Conservation (phyloP, 2,797 vertebrate genomes). For the Ctenopoma kingsleyae region DNA sequence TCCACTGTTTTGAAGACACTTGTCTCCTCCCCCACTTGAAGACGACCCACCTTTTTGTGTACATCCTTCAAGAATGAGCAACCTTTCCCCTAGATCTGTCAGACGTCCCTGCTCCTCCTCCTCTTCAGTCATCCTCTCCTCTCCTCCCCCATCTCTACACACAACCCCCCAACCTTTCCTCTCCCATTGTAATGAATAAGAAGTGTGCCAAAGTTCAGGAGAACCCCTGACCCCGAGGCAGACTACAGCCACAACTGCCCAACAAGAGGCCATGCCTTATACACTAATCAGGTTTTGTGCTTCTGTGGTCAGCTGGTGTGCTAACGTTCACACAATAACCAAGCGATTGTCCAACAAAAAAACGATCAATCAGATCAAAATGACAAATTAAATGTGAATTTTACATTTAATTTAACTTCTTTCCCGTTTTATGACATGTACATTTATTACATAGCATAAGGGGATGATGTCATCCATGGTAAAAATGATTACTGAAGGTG, state of each 20-base stretch:
- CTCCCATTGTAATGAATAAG: slow-evolving; percentile 49
- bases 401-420: background rate
- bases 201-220: slow-evolving; percentile 80
- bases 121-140: slow-evolving; percentile 28
- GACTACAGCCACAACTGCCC: slow-evolving; percentile 18
- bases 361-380: background rate
- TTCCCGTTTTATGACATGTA: background rate
- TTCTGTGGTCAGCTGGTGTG: slow-evolving; percentile 6
- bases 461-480: slow-evolving; percentile 10
- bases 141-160: slow-evolving; percentile 50
- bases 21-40: slow-evolving; percentile 10
- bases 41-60: slow-evolving; percentile 37
- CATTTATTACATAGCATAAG: background rate
- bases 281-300: slow-evolving; percentile 18
- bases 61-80: slow-evolving; percentile 60
- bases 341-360: background rate
- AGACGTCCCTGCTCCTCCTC: slow-evolving; percentile 56
- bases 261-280: slow-evolving; percentile 24
- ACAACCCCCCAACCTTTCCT: slow-evolving; percentile 34
- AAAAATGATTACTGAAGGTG: background rate
- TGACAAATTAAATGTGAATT: background rate
- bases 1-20: slow-evolving; percentile 41
- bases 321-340: slow-evolving; percentile 5
- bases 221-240: slow-evolving; percentile 56
- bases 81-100: slow-evolving; percentile 86